Evolutionary conservation across 1,140 invertebrate genomes (phyloP).

Genomic region (Lepidurus couesii): DNA sequence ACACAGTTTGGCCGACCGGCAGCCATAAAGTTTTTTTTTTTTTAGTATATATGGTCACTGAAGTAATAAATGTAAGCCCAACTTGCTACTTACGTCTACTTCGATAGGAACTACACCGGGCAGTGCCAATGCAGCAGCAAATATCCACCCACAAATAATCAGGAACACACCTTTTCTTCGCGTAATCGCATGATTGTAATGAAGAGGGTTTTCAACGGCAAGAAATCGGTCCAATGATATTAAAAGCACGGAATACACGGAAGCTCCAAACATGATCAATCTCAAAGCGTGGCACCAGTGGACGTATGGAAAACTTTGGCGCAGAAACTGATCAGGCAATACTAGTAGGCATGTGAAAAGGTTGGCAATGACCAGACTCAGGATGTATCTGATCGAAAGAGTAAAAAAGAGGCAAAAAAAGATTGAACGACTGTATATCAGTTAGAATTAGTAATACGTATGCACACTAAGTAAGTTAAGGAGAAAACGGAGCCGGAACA

Average conservation of each 20-base stretch:
- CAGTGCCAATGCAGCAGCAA: slow-evolving; percentile 43
- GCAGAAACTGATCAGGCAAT: slow-evolving; percentile 27
- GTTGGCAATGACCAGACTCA: slow-evolving; percentile 54
- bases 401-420: not conserved
- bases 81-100: not conserved
- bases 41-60: too few species aligned
- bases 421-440: not conserved
- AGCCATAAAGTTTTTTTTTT: too few species aligned
- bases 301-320: slow-evolving; percentile 21
- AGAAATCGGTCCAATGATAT: slow-evolving; percentile 52
- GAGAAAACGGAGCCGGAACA: not conserved
- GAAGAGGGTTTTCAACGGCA: slow-evolving; percentile 52
- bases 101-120: slow-evolving; percentile 32
- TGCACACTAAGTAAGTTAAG: not conserved
- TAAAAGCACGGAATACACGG: slow-evolving; percentile 50
- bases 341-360: slow-evolving; percentile 37
- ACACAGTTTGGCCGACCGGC: too few species aligned
- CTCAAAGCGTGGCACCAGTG: slow-evolving; percentile 44
- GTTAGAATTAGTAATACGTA: not conserved
- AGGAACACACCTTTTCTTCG: slow-evolving; percentile 46
- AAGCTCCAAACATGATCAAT: slow-evolving; percentile 48
- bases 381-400: slow-evolving; percentile 48
- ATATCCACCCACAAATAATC: slow-evolving; percentile 45
- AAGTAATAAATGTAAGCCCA: not conserved
- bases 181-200: slow-evolving; percentile 51